phyloP scores from a whole-genome alignment of 2,113 vertebrate genomes.

The Cavia aperea region DNA sequence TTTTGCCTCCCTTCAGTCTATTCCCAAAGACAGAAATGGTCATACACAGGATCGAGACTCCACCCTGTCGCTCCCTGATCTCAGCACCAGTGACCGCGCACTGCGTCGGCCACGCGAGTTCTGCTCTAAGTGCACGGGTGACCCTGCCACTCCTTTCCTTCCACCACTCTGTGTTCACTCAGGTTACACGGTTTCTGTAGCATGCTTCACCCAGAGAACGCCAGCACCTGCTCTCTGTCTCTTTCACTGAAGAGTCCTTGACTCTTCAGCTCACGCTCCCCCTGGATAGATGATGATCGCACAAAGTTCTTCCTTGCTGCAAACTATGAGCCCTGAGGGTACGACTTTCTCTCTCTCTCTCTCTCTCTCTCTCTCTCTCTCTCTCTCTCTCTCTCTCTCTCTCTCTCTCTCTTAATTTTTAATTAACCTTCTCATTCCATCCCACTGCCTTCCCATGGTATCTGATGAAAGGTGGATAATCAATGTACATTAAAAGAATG shows the following conservation, averaged over 20 bases:
- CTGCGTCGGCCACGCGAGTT: not conserved
- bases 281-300: not conserved
- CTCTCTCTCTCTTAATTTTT: not conserved
- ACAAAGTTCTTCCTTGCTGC: not conserved
- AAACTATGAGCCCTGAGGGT: not conserved
- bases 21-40: not conserved
- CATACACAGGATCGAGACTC: not conserved
- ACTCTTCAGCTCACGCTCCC: not conserved
- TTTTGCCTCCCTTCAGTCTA: not conserved
- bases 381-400: no score
- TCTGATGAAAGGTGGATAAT: not conserved
- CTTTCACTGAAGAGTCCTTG: not conserved
- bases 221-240: not conserved
- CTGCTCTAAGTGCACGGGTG: not conserved
- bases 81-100: not conserved
- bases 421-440: constrained; percentile 23
- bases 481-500: not conserved
- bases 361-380: no score
- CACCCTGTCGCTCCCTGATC: not conserved
- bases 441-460: not conserved
- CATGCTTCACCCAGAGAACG: not conserved
- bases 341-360: no score
- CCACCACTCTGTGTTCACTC: accelerated
- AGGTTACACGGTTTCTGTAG: not conserved
- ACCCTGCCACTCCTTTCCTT: not conserved